Base-by-base conservation (phyloP, 2,797 vertebrate genomes). In the Lutjanus campechanus region DNA sequence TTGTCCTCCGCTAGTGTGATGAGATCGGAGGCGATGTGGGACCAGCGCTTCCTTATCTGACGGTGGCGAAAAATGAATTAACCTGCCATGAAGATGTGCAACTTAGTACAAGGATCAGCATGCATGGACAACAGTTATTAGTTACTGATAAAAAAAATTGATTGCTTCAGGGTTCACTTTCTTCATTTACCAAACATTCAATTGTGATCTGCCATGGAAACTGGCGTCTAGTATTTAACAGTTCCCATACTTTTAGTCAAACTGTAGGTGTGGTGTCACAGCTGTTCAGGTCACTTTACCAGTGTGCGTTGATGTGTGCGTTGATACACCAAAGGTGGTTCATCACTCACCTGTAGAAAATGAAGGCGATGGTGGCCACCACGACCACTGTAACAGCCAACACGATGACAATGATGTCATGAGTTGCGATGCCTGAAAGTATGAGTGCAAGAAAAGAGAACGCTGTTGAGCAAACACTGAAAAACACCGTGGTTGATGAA, bases 31-130 rank as follows among this genome's bases (percentile, higher is more conserved):
- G 95, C 82, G 82, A 99, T 97, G 86, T 99, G 96, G 29, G 95
- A 97, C 97, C 98, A 99, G 81, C 96, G 95, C 90, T 97, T 97
- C 82, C 95, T 95, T 60, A 94, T 89, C 55, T 81, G 88, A 41
- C 96, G 94, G 25, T 96, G 9, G 51, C 7, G 19, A n/a, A 16
- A 41, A 43, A n/a, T 19, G 0, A 29, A 40, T 58, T 0, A 65
- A 20, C 5, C 5, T 40, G 16, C 7, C 44, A n/a, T 29, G 2
- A 25, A 20, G 17, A 61, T 17, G 22, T 16, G 7, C 8, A 56
- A 15, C 7, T 0, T 1, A 58, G 10, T 0, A 19, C 29, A 71
- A 3, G 2, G n/a, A 62, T 15, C 16, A 13, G 43, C 40, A 58
- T 63, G 10, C 11, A 50, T 7, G 22, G 13, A 4, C 36, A n/a